These are phyloP conservation scores for Bolinopsis microptera DNA, from an alignment of 37 sponge, comb jelly and placozoan genomes.

Conservation along the genomic window DNA sequence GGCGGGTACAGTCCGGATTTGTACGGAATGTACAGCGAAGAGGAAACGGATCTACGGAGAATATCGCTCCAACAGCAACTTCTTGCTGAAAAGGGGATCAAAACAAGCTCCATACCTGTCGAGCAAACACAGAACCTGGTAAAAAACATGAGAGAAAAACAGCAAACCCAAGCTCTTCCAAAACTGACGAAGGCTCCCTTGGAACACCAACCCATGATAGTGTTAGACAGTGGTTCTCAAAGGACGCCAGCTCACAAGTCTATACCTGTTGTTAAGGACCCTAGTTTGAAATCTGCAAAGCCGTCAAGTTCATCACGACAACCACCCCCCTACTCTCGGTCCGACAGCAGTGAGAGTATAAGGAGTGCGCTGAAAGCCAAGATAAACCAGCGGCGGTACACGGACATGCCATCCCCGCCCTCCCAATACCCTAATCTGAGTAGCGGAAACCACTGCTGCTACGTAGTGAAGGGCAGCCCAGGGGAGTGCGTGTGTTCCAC, in stretches of 20 bases:
- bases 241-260: neutral
- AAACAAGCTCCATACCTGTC: conserved; percentile 4
- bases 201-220: neutral
- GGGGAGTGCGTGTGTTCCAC: conserved; percentile 56
- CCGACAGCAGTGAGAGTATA: neutral
- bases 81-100: conserved; percentile 36
- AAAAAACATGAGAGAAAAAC: conserved; percentile 43
- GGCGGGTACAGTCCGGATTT: neutral
- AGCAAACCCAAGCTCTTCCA: neutral
- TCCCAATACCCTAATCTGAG: neutral
- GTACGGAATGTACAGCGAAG: conserved; percentile 12
- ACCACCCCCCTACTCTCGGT: neutral
- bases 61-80: conserved; percentile 53
- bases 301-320: neutral
- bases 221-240: conserved; percentile 24
- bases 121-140: conserved; percentile 41
- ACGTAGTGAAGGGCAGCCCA: conserved; percentile 43
- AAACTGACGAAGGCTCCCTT: neutral
- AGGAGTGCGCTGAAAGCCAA: conserved; percentile 51
- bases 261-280: neutral
- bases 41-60: conserved; percentile 10
- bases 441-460: conserved; percentile 54
- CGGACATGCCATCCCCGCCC: neutral
- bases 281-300: neutral
- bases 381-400: conserved; percentile 26